Conservation (phyloP, 2,113 vertebrate species). For the Setophaga coronata region DNA sequence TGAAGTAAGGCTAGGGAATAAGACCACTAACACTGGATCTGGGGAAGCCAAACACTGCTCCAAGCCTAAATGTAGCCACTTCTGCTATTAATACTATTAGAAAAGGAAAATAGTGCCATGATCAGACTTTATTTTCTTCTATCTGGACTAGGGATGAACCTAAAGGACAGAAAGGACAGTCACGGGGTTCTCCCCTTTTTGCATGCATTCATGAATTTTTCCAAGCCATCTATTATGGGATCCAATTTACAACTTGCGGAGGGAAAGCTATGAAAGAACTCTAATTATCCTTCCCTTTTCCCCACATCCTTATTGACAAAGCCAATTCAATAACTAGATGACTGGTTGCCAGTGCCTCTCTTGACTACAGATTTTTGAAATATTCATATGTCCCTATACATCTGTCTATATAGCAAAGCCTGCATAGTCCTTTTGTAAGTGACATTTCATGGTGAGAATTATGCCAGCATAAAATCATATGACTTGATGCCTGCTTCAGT, state of each 20-base stretch:
- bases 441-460: conserved; percentile 55
- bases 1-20: not conserved
- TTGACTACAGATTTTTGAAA: conserved; percentile 67
- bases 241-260: conserved; percentile 60
- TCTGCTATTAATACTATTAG: not conserved
- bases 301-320: conserved; percentile 60
- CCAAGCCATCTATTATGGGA: conserved; percentile 43
- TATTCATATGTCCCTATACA: conserved; percentile 67
- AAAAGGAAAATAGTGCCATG: not conserved
- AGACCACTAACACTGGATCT: not conserved
- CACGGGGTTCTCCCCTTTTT: not conserved
- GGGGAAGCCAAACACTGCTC: not conserved
- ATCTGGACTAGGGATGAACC: not conserved
- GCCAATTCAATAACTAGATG: conserved; percentile 64
- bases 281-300: conserved; percentile 59
- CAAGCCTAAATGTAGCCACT: not conserved
- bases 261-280: conserved; percentile 65
- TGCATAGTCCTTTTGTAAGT: conserved; percentile 57
- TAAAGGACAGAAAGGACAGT: conserved; percentile 42
- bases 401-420: conserved; percentile 52
- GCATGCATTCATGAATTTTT: conserved; percentile 21
- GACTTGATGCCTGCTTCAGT: conserved; percentile 42
- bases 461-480: conserved; percentile 55
- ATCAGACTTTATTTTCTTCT: not conserved
- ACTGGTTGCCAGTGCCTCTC: conserved; percentile 67